Base-by-base conservation (phyloP, 1,140 invertebrate genomes). In the Neuroterus valhalla region DNA sequence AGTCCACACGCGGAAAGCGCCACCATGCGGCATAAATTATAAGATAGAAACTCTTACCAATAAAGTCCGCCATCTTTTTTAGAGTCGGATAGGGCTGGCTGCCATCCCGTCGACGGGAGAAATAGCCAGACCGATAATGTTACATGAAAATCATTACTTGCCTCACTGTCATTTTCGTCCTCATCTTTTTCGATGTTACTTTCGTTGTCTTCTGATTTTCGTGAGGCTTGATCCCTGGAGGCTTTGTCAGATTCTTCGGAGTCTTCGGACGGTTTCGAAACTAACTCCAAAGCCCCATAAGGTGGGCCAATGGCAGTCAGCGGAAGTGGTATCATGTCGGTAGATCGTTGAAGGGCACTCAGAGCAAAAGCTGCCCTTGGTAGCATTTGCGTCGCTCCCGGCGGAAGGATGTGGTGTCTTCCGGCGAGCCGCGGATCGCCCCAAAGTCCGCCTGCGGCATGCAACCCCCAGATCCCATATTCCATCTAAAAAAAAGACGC, bases 391-490 rank as follows among this genome's bases (percentile, higher is more conserved):
- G 85, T 83, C 44, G 84, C 85, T 72, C 84, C 84, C 44, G 86
- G 78, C 48, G 84, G 85, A 66, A 88, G 76, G 78, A 87, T 87
- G 68, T 86, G 82, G 70, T 87, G 84, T 72, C 84, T 85, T 81
- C 84, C 84, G 82, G 81, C 81, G 81, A 89, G 82, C 81, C 85
- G 84, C 79, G 84, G 82, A 82, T 89, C 85, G 75, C 85, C 86
- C 89, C 87, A 88, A 76, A 88, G 84, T 86, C 87, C 86, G 78
- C 83, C 82, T 83, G 88, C 86, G 77, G 85, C 87, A 75, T 89
- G 87, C 73, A 89, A 85, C 85, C 83, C 85, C 86, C 89, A 89
- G 79, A 89, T 89, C 81, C 88, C 89, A 89, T 90, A 89, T 88
- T 90, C 89, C 89, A 90, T 90, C 89, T 89, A 48, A 70, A 72